Base-by-base conservation (phyloP, 2,888 invertebrate species). In the Kryphioiulus occultus region DNA sequence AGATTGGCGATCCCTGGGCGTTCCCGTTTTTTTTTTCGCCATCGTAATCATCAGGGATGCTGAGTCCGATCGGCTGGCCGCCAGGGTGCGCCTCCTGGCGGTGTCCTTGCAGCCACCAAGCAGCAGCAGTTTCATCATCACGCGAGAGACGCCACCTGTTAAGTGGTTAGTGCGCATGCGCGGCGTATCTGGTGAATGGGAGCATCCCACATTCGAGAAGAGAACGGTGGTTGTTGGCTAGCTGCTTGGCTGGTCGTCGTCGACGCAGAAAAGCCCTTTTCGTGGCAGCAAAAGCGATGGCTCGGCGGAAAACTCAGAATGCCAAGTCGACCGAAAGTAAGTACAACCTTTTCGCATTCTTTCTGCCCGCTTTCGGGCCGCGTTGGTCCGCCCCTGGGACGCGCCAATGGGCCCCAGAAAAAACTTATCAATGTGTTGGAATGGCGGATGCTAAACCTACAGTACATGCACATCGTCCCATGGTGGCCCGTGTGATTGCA, bases 371-470 rank as follows among this genome's bases (percentile, higher is more conserved):
- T 35, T 32, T 83, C 17, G n/a, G 12, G 4, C 3, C 19, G 32
- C 83, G 19, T 83, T 32, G 9, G 32, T 35, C n/a, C 22, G 35
- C 84, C 39, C 2, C 26, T 26, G 4, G 68, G 68, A 68, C 26
- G 22, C 22, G 68, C 68, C 22, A 10, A 26, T 10, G 68, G 26
- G 22, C 22, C 26, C 68, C 22, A 26, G 68, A 68, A 26, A 68
- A 68, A 68, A 68, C 26, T 68, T 68, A 22, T 59, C 59, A n/a
- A 35, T 84, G 84, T 84, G 42, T 84, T 84, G 84, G 84, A 84
- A 84, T 84, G 84, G 84, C 84, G 84, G 84, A 84, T 84, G 84
- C 84, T 84, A 42, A n/a, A n/a, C n/a, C n/a, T n/a, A n/a, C n/a
- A n/a, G n/a, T n/a, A n/a, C n/a, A n/a, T n/a, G 35, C 35, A 22